Percentiles rank a stretch among this genome's conserved stretches.
These are phyloP conservation scores for Trissolcus brochymenae DNA, from an alignment of 2,888 invertebrate genomes.

Conservation along the genomic window DNA sequence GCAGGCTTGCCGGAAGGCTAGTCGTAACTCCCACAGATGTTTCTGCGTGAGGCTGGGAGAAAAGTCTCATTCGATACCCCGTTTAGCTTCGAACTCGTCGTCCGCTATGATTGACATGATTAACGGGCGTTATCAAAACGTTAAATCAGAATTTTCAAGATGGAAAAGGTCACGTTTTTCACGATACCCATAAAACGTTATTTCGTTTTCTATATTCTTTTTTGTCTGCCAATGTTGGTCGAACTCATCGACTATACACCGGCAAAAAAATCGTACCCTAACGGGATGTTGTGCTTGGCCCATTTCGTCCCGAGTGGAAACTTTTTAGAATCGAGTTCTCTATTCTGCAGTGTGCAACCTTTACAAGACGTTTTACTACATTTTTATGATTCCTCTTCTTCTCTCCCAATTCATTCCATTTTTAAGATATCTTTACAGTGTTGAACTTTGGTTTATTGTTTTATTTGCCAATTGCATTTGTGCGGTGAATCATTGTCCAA, in stretches of 20 bases:
- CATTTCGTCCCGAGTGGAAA: too few species aligned
- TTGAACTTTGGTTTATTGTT: too few species aligned
- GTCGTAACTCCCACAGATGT: slow-evolving; percentile 54
- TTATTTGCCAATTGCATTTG: too few species aligned
- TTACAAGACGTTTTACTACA: too few species aligned
- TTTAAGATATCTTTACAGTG: too few species aligned
- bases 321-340: too few species aligned
- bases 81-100: slow-evolving; percentile 52
- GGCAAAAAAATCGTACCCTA: background rate
- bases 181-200: background rate
- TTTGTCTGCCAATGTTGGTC: slow-evolving; percentile 1
- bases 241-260: background rate
- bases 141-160: slow-evolving; percentile 54
- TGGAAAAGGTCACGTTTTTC: slow-evolving; percentile 52
- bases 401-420: too few species aligned
- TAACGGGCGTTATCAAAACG: slow-evolving; percentile 55
- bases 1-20: slow-evolving; percentile 57
- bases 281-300: too few species aligned
- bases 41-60: slow-evolving; percentile 46
- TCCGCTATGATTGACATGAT: slow-evolving; percentile 55
- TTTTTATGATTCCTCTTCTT: too few species aligned
- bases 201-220: background rate
- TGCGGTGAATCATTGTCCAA: too few species aligned
- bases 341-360: too few species aligned
- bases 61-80: slow-evolving; percentile 51